phyloP scores from a whole-genome alignment of 2,797 vertebrate species.

The Dicrostonyx torquatus region DNA sequence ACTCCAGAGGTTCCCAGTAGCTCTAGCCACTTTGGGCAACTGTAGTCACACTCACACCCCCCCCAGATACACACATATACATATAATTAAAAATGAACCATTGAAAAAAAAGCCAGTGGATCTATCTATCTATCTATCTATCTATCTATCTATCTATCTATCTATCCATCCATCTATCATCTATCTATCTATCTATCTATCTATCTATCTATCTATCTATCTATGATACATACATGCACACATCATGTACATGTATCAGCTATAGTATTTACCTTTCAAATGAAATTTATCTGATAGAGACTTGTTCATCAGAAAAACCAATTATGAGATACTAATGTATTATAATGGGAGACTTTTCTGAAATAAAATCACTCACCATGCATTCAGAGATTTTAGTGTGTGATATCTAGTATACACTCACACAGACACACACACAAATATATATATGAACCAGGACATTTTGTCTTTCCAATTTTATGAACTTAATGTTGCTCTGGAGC shows the following conservation, averaged over 20 bases:
- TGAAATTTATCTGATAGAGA: not conserved
- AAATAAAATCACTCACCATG: not conserved
- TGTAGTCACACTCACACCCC: not conserved
- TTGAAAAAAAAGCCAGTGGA: not conserved
- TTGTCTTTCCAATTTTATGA: not conserved
- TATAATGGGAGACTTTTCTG: not conserved
- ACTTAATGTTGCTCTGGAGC: not conserved
- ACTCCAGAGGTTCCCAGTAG: not conserved
- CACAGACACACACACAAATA: not conserved
- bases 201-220: not conserved
- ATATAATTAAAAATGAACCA: not conserved
- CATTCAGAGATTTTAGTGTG: not conserved
- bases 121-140: no score
- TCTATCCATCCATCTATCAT: not conserved
- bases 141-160: not conserved
- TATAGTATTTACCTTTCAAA: not conserved
- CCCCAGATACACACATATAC: not conserved
- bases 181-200: not conserved
- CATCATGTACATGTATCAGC: not conserved
- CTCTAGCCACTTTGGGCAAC: not conserved
- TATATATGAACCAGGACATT: not conserved
- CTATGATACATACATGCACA: not conserved
- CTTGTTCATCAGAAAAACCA: not conserved
- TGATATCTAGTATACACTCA: not conserved
- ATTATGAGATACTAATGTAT: not conserved